Conservation (phyloP, 2,113 vertebrate genomes). For the Urocynchramus pylzowi region DNA sequence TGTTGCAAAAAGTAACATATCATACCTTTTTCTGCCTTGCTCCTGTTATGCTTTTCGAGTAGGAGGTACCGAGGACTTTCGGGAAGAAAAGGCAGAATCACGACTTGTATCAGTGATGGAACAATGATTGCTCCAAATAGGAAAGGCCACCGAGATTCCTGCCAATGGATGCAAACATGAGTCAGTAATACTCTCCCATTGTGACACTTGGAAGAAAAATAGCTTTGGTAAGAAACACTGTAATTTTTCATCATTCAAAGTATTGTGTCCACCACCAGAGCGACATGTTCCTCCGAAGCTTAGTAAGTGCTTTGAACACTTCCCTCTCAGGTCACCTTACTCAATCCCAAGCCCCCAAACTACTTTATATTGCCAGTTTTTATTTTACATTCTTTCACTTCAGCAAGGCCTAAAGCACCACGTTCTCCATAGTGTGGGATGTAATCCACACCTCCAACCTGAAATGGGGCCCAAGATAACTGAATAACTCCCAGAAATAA, state of each 20-base stretch:
- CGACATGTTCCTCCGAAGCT: not conserved
- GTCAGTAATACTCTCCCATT: not conserved
- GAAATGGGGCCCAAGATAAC: not conserved
- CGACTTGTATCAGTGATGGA: slow-evolving; percentile 81
- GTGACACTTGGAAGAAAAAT: not conserved
- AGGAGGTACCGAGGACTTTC: slow-evolving; percentile 92
- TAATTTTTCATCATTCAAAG: not conserved
- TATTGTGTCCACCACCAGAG: not conserved
- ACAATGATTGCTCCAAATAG: slow-evolving; percentile 82
- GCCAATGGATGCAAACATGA: not conserved
- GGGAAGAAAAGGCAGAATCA: slow-evolving; percentile 86
- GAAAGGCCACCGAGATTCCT: slow-evolving; percentile 88
- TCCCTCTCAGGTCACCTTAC: not conserved
- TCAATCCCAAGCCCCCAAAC: not conserved
- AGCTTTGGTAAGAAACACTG: not conserved
- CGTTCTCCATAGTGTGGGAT: accelerated
- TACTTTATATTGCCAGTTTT: not conserved
- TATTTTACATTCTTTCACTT: not conserved
- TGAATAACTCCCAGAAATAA: not conserved
- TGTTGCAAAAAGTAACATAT: not conserved
- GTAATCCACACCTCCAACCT: accelerated
- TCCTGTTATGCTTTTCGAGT: slow-evolving; percentile 82
- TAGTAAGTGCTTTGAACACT: not conserved
- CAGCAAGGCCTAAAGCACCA: not conserved
- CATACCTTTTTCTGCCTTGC: slow-evolving; percentile 84